Base-by-base conservation (phyloP, 1,140 invertebrate species). In the Hyphantria cunea region DNA sequence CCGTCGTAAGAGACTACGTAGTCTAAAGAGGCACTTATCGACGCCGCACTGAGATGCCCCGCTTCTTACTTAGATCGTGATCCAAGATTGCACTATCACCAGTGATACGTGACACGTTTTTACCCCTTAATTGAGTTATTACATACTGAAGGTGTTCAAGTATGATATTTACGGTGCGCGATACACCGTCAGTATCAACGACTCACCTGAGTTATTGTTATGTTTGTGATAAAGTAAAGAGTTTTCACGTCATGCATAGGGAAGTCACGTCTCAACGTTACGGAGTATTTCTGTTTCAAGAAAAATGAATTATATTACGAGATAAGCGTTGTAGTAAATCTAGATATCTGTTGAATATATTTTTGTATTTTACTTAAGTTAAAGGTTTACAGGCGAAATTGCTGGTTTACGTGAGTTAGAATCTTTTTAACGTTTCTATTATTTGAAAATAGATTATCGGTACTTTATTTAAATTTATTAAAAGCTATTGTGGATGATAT, bases 11-110 rank as follows among this genome's bases (percentile, higher is more conserved):
- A 82, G 81, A 74, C 79, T 84, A 80, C 76, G 84, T 78, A 79
- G 78, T 81, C 76, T 79, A 80, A 85, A 90, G 88, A 90, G 85
- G 80, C 82, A 90, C 87, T 89, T 88, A 88, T 74, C 63, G 66
- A 64, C 70, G 64, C 84, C 79, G 77, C 82, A 88, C 82, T 86
- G 82, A 84, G 84, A 80, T 78, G 74, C 78, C 74, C 76, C 76
- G 69, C 74, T 79, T 72, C 77, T 81, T 83, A 72, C 79, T 77
- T 71, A 66, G 74, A 85, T 87, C 70, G 69, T 60, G 68, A 72
- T 58, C 70, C 65, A 72, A 83, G 83, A 89, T 87, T 87, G 74
- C 75, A 71, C 81, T 83, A 83, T 85, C 80, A 77, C 55, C 59
- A 72, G 33, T 70, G 78, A 80, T 84, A 82, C 59, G 75, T 68